These are phyloP conservation scores for Crotalus helleri DNA, from an alignment of 2,113 vertebrate genomes.

Conservation along the genomic window DNA sequence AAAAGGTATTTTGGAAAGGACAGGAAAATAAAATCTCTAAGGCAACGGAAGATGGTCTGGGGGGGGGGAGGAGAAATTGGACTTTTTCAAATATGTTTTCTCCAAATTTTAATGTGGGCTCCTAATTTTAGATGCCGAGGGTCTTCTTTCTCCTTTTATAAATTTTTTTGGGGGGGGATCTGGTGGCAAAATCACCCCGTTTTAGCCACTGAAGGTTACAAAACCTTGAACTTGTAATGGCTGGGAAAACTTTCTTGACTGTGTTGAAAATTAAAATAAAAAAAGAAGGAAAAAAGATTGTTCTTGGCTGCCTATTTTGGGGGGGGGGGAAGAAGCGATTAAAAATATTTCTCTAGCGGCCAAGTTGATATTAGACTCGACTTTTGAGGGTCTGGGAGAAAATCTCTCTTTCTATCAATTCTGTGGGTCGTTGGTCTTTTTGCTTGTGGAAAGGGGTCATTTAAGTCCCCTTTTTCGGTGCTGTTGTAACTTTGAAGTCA, in stretches of 20 bases:
- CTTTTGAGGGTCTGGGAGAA: neutral
- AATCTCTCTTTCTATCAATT: neutral
- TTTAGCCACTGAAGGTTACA: neutral
- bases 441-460: too few relatives aligned
- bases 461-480: too few relatives aligned
- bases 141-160: neutral
- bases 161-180: neutral
- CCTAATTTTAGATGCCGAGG: neutral
- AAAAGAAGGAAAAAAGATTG: neutral
- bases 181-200: neutral
- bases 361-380: neutral
- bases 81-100: too few relatives aligned
- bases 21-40: neutral
- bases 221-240: neutral
- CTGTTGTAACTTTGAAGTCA: too few relatives aligned
- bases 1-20: neutral
- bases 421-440: neutral
- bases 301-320: neutral
- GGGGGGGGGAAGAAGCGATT: too few relatives aligned
- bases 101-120: neutral
- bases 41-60: neutral
- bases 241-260: neutral
- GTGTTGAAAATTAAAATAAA: constrained; percentile 10
- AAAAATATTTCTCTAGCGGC: neutral
- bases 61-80: neutral